Evolutionary conservation across 2,113 vertebrate genomes (phyloP).

Genomic region (Cacatua alba): DNA sequence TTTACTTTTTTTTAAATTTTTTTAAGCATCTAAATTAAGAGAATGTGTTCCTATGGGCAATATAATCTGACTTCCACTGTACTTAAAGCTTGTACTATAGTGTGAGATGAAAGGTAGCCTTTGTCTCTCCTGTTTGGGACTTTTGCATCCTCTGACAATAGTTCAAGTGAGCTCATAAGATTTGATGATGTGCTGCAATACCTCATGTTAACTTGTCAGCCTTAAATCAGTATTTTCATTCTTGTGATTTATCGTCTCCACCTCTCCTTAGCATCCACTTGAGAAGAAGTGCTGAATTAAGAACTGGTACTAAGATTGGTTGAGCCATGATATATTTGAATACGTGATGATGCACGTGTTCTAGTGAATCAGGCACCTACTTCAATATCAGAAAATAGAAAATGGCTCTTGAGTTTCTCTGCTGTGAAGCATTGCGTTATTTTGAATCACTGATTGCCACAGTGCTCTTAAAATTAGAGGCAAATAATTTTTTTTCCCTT

Average conservation of each 20-base stretch:
- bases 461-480: neutral
- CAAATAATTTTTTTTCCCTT: neutral
- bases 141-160: neutral
- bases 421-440: neutral
- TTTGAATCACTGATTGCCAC: slow-evolving; percentile 17
- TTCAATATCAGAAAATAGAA: slow-evolving; percentile 14
- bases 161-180: neutral
- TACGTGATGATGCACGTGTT: neutral
- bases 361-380: neutral
- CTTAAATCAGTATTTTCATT: neutral
- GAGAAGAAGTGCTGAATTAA: neutral
- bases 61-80: neutral
- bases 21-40: neutral
- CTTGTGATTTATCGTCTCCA: neutral
- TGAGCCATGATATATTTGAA: neutral
- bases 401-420: neutral
- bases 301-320: neutral
- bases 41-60: neutral
- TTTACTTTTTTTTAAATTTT: neutral
- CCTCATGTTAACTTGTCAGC: neutral
- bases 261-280: neutral
- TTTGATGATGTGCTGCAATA: neutral
- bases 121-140: neutral
- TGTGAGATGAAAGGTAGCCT: neutral
- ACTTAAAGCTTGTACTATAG: neutral